A percentile compares a stretch with the other conserved stretches of the same genome.
phyloP scores from a whole-genome alignment of 2,113 vertebrate species.

The Dicaeum eximium region DNA sequence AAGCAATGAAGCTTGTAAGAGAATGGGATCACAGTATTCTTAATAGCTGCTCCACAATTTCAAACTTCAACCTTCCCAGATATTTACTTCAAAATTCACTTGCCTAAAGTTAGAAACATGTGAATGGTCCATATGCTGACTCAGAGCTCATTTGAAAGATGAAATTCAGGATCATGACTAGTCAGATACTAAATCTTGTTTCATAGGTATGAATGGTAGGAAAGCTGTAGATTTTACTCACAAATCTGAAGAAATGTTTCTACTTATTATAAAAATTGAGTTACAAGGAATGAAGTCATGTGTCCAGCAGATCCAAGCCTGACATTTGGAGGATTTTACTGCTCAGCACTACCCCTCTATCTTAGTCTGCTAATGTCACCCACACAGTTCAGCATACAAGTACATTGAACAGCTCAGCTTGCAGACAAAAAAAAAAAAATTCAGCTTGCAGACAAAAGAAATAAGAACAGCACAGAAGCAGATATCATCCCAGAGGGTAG shows the following conservation, averaged over 20 bases:
- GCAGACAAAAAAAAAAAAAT: not conserved
- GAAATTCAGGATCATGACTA: not conserved
- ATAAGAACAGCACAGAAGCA: not conserved
- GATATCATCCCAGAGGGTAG: not conserved
- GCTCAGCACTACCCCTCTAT: not conserved
- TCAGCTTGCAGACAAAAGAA: not conserved
- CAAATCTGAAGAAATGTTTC: not conserved
- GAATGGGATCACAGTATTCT: not conserved
- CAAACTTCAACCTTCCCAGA: not conserved
- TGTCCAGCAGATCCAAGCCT: not conserved
- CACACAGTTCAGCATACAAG: not conserved
- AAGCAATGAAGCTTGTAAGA: not conserved
- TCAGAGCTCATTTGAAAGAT: not conserved
- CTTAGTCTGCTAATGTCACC: not conserved
- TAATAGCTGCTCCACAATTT: not conserved
- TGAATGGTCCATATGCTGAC: not conserved
- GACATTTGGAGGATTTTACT: not conserved
- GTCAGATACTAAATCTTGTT: not conserved
- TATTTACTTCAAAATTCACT: not conserved
- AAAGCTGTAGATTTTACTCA: not conserved
- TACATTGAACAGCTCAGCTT: not conserved
- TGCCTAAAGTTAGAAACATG: not conserved
- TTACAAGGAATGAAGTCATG: not conserved
- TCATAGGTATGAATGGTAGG: not conserved
- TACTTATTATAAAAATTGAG: not conserved